Conservation (phyloP, 1,140 invertebrate genomes). For the Ptiloglossa arizonensis region DNA sequence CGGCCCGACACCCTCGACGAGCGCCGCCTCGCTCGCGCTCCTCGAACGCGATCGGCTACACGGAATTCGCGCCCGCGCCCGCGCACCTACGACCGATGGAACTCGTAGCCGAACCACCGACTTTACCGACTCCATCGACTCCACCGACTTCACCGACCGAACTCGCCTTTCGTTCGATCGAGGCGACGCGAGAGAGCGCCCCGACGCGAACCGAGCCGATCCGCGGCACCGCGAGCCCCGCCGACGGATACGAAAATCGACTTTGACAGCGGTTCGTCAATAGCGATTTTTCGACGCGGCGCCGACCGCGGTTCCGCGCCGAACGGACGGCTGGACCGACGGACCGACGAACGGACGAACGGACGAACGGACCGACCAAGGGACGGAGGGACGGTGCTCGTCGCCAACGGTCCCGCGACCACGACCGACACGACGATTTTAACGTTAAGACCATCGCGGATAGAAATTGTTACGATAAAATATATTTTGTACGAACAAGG, state of each 20-base stretch:
- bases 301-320: constrained; percentile 10
- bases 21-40: constrained; percentile 9
- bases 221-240: background rate
- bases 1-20: constrained; percentile 65
- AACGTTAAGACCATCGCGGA: background rate
- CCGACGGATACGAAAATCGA: constrained; percentile 64
- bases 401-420: no score
- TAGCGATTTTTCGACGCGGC: constrained; percentile 64
- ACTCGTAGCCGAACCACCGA: constrained; percentile 65
- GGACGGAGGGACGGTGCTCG: no score
- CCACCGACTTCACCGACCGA: no score
- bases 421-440: background rate
- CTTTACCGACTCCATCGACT: no score
- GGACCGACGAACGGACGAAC: background rate
- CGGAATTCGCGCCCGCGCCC: constrained; percentile 74
- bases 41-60: constrained; percentile 69
- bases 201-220: no score
- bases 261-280: constrained; percentile 77
- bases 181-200: no score
- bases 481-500: constrained; percentile 45
- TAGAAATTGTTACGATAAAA: constrained; percentile 23
- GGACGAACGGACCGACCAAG: no score
- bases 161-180: background rate
- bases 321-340: no score
- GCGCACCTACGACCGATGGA: constrained; percentile 71